Evolutionary conservation across 2,888 invertebrate species (phyloP).

Genomic region (Eristalis arbustorum): DNA sequence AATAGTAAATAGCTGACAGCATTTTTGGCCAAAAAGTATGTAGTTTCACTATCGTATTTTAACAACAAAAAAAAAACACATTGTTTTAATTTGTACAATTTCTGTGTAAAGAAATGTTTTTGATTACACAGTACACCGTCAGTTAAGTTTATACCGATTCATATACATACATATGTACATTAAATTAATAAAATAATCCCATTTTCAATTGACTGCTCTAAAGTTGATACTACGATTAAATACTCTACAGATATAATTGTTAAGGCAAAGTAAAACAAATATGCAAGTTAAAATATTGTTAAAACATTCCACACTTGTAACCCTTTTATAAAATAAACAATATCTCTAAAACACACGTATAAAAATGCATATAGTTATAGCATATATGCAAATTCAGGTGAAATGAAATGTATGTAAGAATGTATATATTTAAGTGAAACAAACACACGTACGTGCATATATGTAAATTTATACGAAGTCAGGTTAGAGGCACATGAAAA

Average conservation of each 20-base stretch:
- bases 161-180: background rate
- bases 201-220: background rate
- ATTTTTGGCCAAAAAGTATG: no score
- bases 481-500: background rate
- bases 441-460: background rate
- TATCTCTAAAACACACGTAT: background rate
- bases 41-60: no score
- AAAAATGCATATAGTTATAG: background rate
- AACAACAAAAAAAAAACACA: no score
- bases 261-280: background rate
- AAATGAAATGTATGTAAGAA: background rate
- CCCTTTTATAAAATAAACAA: background rate
- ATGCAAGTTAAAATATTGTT: background rate
- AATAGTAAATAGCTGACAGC: no score
- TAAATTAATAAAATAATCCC: background rate
- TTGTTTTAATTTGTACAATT: no score
- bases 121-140: no score
- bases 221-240: background rate
- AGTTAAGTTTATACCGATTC: background rate
- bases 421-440: background rate
- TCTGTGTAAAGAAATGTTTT: no score
- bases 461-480: background rate
- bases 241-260: background rate
- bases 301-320: background rate
- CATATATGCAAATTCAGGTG: constrained; percentile 3